A percentile compares a stretch with the other conserved stretches of the same genome.
Conservation (phyloP, 2,888 invertebrate genomes). For the Nephrotoma flavescens region DNA sequence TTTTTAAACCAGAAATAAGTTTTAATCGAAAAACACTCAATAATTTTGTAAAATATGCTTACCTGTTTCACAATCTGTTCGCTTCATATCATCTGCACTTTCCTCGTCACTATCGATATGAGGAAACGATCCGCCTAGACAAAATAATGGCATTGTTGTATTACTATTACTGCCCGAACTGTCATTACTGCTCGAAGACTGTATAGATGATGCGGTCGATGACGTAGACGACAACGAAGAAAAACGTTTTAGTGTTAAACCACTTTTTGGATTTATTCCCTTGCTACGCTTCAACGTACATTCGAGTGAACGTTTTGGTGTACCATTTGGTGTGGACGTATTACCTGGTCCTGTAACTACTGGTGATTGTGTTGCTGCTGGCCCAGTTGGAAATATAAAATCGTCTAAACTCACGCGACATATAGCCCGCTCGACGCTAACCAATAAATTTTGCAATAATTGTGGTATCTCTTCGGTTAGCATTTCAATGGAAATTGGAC, state of each 20-base stretch:
- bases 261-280: conserved; percentile 25
- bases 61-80: conserved; percentile 13
- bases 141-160: conserved; percentile 40
- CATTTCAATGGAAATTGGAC: conserved; percentile 29
- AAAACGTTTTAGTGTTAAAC: conserved; percentile 24
- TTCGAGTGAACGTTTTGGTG: conserved; percentile 31
- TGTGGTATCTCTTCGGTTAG: conserved; percentile 40
- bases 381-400: conserved; percentile 42
- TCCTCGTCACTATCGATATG: conserved; percentile 62
- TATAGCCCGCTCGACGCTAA: conserved; percentile 53
- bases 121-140: conserved; percentile 50
- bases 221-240: conserved; percentile 13
- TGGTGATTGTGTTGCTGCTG: conserved; percentile 27
- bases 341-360: background rate
- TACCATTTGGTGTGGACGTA: conserved; percentile 11
- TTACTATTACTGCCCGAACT: conserved; percentile 1
- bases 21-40: too few species aligned
- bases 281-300: conserved; percentile 32
- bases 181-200: background rate
- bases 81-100: conserved; percentile 35
- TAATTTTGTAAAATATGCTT: background rate
- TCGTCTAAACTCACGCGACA: conserved; percentile 51
- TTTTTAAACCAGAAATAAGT: too few species aligned
- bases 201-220: background rate
- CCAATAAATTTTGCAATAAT: conserved; percentile 46